Evolutionary conservation across 2,888 invertebrate genomes (phyloP).

Genomic region (Hedychridium roseum): DNA sequence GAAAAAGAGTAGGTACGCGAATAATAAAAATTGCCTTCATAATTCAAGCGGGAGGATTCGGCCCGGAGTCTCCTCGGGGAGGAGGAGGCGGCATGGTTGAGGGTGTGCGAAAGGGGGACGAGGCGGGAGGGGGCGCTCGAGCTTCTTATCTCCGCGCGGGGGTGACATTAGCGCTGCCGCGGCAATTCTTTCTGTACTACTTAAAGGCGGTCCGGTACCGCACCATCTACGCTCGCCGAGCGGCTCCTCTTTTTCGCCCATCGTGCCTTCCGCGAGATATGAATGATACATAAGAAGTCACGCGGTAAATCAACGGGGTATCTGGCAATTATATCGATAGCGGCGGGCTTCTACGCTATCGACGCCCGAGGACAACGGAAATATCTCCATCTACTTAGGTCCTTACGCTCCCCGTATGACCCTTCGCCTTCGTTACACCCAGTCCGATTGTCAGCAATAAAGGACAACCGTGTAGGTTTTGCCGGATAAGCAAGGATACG

Average conservation of each 20-base stretch:
- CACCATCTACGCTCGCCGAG: slow-evolving; percentile 5
- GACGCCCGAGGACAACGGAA: slow-evolving; percentile 10
- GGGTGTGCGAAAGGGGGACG: slow-evolving; percentile 19
- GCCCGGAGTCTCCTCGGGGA: slow-evolving; percentile 35
- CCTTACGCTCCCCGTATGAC: slow-evolving; percentile 9
- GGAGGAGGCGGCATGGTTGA: not conserved
- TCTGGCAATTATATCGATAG: slow-evolving; percentile 58
- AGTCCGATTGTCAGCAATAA: not conserved
- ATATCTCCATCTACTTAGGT: slow-evolving; percentile 41
- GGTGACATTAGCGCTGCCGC: slow-evolving; percentile 61
- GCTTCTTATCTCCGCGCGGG: slow-evolving; percentile 60
- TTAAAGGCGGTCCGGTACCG: slow-evolving; percentile 16
- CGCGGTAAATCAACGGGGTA: slow-evolving; percentile 49
- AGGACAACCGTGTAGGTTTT: too few species aligned
- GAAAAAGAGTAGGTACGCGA: slow-evolving; percentile 44
- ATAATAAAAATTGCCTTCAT: slow-evolving; percentile 63
- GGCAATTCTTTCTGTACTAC: slow-evolving; percentile 51
- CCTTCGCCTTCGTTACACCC: not conserved
- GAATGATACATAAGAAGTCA: slow-evolving; percentile 28
- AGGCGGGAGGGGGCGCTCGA: slow-evolving; percentile 31
- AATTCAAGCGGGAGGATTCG: slow-evolving; percentile 56
- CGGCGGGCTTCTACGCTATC: slow-evolving; percentile 31
- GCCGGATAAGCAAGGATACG: too few species aligned
- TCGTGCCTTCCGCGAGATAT: not conserved
- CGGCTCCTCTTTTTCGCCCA: not conserved